Evolutionary conservation across 2,113 vertebrate species (phyloP).

Genomic region (Microcebus ravelobensis): DNA sequence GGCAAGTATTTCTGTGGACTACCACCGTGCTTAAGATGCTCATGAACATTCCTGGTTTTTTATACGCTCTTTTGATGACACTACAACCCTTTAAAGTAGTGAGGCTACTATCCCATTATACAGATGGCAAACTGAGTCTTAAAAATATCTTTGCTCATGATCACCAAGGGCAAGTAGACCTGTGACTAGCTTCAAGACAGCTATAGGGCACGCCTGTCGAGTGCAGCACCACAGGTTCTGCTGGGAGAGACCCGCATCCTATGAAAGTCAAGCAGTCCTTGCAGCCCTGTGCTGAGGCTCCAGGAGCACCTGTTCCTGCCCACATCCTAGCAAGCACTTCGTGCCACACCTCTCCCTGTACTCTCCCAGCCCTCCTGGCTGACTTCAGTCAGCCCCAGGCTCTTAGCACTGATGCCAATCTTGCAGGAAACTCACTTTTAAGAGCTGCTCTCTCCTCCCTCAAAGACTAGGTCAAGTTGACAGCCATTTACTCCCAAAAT

Average conservation of each 20-base stretch:
- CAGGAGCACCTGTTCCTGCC: background rate
- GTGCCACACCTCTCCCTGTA: background rate
- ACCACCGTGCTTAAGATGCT: background rate
- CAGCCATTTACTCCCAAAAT: background rate
- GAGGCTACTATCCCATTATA: background rate
- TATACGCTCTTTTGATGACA: background rate
- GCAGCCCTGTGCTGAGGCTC: background rate
- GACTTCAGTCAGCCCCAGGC: background rate
- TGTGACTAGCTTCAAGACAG: background rate
- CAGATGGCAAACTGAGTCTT: background rate
- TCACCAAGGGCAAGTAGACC: background rate
- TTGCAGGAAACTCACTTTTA: background rate
- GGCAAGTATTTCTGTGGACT: background rate
- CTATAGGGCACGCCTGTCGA: background rate
- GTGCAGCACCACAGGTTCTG: background rate
- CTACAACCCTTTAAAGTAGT: background rate
- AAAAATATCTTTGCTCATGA: background rate
- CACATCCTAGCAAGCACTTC: background rate
- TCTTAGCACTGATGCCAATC: background rate
- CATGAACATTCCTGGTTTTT: background rate
- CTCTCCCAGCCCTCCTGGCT: background rate
- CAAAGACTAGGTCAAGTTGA: background rate
- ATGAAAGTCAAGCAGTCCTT: background rate
- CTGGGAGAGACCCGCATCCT: background rate
- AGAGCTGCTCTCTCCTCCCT: background rate